These are phyloP conservation scores for Drosophila cognata DNA, from an alignment of 2,888 invertebrate genomes.

Conservation along the genomic window DNA sequence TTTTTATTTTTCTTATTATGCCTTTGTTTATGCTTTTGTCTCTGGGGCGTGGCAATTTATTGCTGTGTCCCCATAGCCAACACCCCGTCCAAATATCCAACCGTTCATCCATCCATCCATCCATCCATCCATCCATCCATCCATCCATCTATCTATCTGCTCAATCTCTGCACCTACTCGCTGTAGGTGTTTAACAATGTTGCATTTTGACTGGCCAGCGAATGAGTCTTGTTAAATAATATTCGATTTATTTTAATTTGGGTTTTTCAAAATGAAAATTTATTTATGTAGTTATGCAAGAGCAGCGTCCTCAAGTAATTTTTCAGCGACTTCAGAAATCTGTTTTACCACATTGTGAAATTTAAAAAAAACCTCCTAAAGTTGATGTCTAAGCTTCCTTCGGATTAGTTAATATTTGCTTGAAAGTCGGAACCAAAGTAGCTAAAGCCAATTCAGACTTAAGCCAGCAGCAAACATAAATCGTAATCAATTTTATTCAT, in stretches of 20 bases:
- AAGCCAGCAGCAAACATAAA: background rate
- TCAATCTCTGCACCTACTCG: conserved; percentile 43
- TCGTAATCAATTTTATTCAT: background rate
- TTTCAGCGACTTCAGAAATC: background rate
- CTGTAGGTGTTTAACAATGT: conserved; percentile 43
- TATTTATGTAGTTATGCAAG: conserved; percentile 17
- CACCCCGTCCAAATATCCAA: conserved; percentile 5
- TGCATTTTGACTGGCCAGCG: conserved; percentile 44
- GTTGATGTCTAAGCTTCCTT: background rate
- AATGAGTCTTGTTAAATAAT: conserved; percentile 15
- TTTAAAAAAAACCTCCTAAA: background rate
- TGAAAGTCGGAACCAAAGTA: background rate
- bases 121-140: conserved; percentile 3
- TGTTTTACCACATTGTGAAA: background rate
- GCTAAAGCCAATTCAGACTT: background rate
- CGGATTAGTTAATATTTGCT: background rate
- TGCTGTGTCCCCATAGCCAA: conserved; percentile 26
- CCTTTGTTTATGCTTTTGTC: conserved; percentile 32
- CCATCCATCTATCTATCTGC: conserved; percentile 28
- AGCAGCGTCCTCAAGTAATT: background rate
- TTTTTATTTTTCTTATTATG: conserved; percentile 30
- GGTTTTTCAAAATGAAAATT: conserved; percentile 14
- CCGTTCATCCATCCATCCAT: conserved; percentile 9
- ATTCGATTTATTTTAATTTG: conserved; percentile 9
- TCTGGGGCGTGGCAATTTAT: conserved; percentile 61